Evolutionary conservation across 1,140 invertebrate species (phyloP), one percentile per base, ranked within the genome.

Genomic region (Drosophila auraria): DNA sequence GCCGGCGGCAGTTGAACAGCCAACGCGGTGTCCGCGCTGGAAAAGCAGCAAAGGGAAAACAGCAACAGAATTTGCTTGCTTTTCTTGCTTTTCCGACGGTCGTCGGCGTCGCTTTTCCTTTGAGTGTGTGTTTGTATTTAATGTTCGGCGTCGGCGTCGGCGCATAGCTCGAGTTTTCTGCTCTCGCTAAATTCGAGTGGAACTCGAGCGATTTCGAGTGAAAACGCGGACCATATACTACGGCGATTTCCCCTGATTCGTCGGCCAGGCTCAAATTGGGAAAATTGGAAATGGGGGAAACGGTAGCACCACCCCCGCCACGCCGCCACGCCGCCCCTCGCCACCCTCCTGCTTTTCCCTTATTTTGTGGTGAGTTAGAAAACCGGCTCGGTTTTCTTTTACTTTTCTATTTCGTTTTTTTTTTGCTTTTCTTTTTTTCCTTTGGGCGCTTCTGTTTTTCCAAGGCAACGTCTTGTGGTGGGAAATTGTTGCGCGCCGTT

Each of bases 401-500:
- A 40, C 54, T 60, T 23, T 44, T 44, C 57, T 40, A 36, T 45
- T 63, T 57, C 14, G 36, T 15, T 9, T 38, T 12, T 23, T 51
- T 58, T 51, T 27, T 36, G 60, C 36, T 25, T 12, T 25, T 51
- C 12, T 56, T 47, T 40, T 47, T 27, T 54, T 54, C 17, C 42
- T 4, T 51, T 53, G 45, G 30, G 40, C 54, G 56, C 51, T 57
- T 20, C 63, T 42, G 60, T 68, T 80, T 78, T 83, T 89, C 80
- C 73, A 89, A 89, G 83, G 82, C 83, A 69, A 49, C 84, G 81
- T 75, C 84, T 87, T 87, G 81, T 87, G 84, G 81, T 81, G 73
- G 81, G 78, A 87, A 87, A 87, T 87, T 87, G 84, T 87, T 87
- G 84, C 84, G 84, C 84, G 80, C 61, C 68, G 84, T 69, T 81